These are phyloP conservation scores for Machimus atricapillus DNA, from an alignment of 2,888 invertebrate genomes.

Conservation along the genomic window DNA sequence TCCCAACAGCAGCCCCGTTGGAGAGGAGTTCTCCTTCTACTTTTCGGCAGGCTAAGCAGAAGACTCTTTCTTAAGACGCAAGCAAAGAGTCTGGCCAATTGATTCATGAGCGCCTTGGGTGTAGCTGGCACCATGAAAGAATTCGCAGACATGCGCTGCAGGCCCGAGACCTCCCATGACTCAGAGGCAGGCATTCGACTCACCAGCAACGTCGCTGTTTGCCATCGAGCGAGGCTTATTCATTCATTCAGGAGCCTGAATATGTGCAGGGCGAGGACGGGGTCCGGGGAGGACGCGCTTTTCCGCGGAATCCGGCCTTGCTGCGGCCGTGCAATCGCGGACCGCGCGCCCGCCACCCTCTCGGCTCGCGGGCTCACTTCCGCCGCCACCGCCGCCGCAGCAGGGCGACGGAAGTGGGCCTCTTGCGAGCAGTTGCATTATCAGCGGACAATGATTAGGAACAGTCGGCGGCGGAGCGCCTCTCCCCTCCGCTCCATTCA, in stretches of 20 bases:
- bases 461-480: neutral
- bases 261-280: neutral
- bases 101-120: neutral
- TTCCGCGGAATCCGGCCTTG: neutral
- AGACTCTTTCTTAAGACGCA: neutral
- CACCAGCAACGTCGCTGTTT: neutral
- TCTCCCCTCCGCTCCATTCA: neutral
- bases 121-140: neutral
- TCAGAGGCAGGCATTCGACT: neutral
- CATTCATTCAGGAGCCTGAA: neutral
- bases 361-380: neutral
- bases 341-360: neutral
- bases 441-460: neutral
- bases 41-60: neutral
- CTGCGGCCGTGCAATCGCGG: neutral
- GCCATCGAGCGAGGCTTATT: neutral
- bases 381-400: neutral
- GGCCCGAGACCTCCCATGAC: neutral
- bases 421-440: neutral
- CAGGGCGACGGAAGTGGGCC: neutral
- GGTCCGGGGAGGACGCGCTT: neutral
- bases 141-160: neutral
- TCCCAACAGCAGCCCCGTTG: neutral
- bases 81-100: neutral
- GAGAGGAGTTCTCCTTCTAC: neutral